Evolutionary conservation across 1,140 invertebrate species (phyloP).

Genomic region (Drosophila serrata): DNA sequence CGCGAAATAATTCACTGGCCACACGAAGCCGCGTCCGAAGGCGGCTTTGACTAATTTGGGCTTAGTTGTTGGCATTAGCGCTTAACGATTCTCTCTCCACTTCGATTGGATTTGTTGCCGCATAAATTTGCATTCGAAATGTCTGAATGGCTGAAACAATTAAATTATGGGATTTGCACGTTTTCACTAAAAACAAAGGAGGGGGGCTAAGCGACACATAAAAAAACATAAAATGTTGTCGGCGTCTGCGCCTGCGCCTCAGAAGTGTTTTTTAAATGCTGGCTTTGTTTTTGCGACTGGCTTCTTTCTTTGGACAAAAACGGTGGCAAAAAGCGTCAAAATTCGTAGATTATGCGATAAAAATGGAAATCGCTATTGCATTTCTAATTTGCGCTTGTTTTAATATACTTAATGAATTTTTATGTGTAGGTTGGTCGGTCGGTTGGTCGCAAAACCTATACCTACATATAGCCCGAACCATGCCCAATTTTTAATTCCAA

Average conservation of each 20-base stretch:
- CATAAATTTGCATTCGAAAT: conserved; percentile 71
- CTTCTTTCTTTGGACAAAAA: conserved; percentile 60
- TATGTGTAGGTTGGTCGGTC: conserved; percentile 37
- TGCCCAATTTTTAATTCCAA: conserved; percentile 37
- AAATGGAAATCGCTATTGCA: conserved; percentile 69
- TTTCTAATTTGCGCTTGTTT: conserved; percentile 83
- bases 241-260: conserved; percentile 60
- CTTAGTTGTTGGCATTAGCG: conserved; percentile 49
- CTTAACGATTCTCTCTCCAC: conserved; percentile 13
- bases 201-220: conserved; percentile 12
- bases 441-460: not conserved
- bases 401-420: conserved; percentile 83
- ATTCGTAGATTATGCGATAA: conserved; percentile 80
- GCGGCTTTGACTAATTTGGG: conserved; percentile 71
- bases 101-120: conserved; percentile 51
- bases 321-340: conserved; percentile 83
- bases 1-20: conserved; percentile 71
- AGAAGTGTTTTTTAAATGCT: conserved; percentile 73
- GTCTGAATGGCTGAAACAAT: conserved; percentile 76
- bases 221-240: conserved; percentile 45
- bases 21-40: conserved; percentile 46
- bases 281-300: conserved; percentile 48
- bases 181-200: conserved; percentile 66
- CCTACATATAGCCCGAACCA: not conserved
- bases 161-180: conserved; percentile 82